These are phyloP conservation scores for Eira barbara DNA, from an alignment of 2,113 vertebrate genomes.

Conservation along the genomic window DNA sequence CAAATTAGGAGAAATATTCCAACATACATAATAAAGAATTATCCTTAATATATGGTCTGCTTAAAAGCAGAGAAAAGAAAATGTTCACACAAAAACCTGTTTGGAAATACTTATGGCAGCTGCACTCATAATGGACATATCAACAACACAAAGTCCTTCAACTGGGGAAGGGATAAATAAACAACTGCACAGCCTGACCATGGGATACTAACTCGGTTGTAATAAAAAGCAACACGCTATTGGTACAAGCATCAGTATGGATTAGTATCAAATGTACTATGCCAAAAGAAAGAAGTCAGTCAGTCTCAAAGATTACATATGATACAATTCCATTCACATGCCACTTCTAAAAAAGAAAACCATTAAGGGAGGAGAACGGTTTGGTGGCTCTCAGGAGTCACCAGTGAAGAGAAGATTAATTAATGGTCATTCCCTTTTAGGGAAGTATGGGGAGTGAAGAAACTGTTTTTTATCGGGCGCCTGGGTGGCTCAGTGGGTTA, in stretches of 20 bases:
- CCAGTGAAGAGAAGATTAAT: not conserved
- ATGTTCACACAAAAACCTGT: not conserved
- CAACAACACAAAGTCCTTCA: not conserved
- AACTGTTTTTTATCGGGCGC: no score
- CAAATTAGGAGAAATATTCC: not conserved
- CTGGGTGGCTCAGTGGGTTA: no score
- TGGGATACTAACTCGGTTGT: not conserved
- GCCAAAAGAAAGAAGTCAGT: not conserved
- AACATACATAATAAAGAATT: not conserved
- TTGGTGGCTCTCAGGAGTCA: not conserved
- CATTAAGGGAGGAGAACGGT: not conserved
- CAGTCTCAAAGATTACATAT: not conserved
- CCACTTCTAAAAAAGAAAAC: not conserved
- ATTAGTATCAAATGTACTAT: not conserved
- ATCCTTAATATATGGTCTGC: not conserved
- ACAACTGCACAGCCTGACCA: not conserved
- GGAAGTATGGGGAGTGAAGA: not conserved
- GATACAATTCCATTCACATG: not conserved
- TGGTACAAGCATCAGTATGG: not conserved
- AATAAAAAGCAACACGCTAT: not conserved
- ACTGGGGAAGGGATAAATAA: not conserved
- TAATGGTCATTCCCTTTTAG: not conserved
- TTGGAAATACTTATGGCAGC: not conserved
- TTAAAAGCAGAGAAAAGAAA: not conserved
- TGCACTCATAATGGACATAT: not conserved